Evolutionary conservation across 2,888 invertebrate species (phyloP).

Genomic region (Dioctria linearis): DNA sequence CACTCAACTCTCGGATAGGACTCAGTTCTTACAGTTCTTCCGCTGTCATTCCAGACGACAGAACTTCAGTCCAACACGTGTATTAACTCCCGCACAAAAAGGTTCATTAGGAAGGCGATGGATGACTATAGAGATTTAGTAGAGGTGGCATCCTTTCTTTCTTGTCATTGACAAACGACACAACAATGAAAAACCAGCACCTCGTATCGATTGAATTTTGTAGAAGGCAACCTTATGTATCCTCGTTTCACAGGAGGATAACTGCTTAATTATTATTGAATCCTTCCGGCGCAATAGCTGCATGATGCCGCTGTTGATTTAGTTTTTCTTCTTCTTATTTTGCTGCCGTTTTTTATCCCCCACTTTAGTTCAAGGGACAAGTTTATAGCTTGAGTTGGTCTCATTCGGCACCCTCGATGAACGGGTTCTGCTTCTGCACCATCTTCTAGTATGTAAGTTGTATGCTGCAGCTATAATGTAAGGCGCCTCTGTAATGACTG

Average conservation of each 20-base stretch:
- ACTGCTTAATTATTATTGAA: conserved; percentile 48
- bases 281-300: too few relatives aligned
- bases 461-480: too few relatives aligned
- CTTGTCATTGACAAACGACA: conserved; percentile 36
- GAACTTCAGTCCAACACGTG: background rate
- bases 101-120: conserved; percentile 7
- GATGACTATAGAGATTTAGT: conserved; percentile 23
- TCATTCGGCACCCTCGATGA: background rate
- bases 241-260: conserved; percentile 47
- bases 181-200: conserved; percentile 16
- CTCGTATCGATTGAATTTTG: conserved; percentile 41
- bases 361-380: conserved; percentile 5
- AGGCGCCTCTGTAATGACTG: background rate
- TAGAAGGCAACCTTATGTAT: conserved; percentile 40
- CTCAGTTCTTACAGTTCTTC: background rate
- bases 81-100: background rate
- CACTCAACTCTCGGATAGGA: background rate
- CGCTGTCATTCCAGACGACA: conserved; percentile 28
- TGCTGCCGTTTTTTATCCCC: background rate
- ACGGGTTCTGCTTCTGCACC: background rate
- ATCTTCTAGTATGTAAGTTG: too few relatives aligned
- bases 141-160: conserved; percentile 6
- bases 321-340: too few relatives aligned
- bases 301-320: too few relatives aligned
- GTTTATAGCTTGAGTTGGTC: background rate